Base-by-base conservation (phyloP, 2,888 invertebrate species). In the Hoplodrina blanda region DNA sequence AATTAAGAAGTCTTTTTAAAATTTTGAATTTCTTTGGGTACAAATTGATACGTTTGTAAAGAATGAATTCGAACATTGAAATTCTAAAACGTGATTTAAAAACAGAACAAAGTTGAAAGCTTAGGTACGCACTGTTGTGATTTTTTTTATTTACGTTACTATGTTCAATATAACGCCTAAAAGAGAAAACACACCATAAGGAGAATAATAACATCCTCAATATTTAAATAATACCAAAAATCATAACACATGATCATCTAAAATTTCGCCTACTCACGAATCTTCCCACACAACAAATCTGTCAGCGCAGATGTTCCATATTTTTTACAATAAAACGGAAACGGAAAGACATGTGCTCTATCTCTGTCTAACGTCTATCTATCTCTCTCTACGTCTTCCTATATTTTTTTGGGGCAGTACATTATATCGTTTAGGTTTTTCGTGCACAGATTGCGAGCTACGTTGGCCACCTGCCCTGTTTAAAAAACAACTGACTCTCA, bases 281-380 rank as follows among this genome's bases (percentile, higher is more conserved):
- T 85, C 88, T 93, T 93, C 92, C 91, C 93, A 92, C 88, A 86
- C 86, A 85, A 86, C 85, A 88, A 90, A 91, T 91, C 91, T 88
- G 89, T 89, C 89, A 89, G 75, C 71, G 91, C 95, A 95, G 95
- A 95, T 95, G 95, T 90, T 93, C 90, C 76, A 86, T 79, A 88
- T 89, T 94, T 92, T 93, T 94, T 90, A 91, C 89, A 92, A 93
- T 87, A 90, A 93, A 93, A 93, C 94, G 95, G 95, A 95, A 95
- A 92, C 94, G 95, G 95, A 94, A 95, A 94, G 93, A 92, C 91
- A 91, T 86, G 88, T 78, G 84, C 80, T 61, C 85, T 78, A 70
- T 91, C 91, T 87, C 90, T 37, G 76, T 93, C 89, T 87, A 82
- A 73, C 83, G 73, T 78, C 62, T 67, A 80, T 75, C 78, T 90